These are phyloP conservation scores for Cinara cedri DNA, from an alignment of 2,888 invertebrate genomes.

Conservation along the genomic window DNA sequence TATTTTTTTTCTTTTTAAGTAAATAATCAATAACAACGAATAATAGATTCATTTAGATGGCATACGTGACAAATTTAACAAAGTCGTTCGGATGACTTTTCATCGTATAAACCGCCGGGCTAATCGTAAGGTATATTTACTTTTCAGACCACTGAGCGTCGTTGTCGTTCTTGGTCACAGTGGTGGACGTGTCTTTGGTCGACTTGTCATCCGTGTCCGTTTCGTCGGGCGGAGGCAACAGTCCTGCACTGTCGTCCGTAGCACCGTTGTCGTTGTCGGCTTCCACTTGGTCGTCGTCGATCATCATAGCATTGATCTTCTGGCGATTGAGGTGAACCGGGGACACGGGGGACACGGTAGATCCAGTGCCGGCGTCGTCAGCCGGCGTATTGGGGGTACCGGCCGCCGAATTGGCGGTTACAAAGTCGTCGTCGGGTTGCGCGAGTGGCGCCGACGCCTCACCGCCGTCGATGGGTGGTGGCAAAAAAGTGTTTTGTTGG, in stretches of 20 bases:
- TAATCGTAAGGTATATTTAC: no score
- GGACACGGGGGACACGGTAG: conserved; percentile 69
- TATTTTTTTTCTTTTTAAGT: no score
- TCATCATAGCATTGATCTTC: conserved; percentile 7
- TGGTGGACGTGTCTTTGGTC: neutral
- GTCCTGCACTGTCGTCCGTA: conserved; percentile 3
- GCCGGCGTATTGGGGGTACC: conserved; percentile 63
- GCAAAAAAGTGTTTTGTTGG: neutral
- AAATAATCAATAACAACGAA: no score
- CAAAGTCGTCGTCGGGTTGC: conserved; percentile 55
- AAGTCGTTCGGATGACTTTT: no score
- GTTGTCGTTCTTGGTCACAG: neutral
- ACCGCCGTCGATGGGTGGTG: conserved; percentile 24
- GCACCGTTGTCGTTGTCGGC: neutral
- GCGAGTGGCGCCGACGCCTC: conserved; percentile 45
- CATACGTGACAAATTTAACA: no score
- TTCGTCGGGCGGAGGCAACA: conserved; percentile 30
- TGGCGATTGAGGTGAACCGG: conserved; percentile 61
- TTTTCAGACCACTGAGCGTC: no score
- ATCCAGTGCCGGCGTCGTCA: conserved; percentile 72
- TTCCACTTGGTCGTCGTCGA: conserved; percentile 3
- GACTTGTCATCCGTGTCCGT: conserved; percentile 11
- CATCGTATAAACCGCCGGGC: no score
- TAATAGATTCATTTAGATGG: no score
- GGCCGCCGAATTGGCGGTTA: conserved; percentile 24